These are phyloP conservation scores for Bombus difficillimus DNA, from an alignment of 1,140 invertebrate genomes.

Conservation along the genomic window DNA sequence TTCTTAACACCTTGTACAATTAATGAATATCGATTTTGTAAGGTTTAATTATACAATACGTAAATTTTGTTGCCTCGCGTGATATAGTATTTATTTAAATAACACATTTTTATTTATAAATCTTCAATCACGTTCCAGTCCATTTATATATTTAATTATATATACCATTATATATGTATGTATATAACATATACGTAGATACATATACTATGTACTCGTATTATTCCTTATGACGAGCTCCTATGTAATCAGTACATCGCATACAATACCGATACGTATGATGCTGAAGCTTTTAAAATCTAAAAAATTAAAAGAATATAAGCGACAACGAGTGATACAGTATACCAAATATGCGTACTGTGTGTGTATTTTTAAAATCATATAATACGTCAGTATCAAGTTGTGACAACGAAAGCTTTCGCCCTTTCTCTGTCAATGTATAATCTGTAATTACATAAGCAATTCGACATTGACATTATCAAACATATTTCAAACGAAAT, in stretches of 20 bases:
- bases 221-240: background rate
- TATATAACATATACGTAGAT: background rate
- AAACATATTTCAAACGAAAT: background rate
- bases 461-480: background rate
- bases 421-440: background rate
- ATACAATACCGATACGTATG: constrained; percentile 45
- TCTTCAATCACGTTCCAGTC: background rate
- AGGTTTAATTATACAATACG: background rate
- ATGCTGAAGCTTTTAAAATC: constrained; percentile 50
- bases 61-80: background rate
- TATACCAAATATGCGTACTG: background rate
- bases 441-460: background rate
- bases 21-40: background rate
- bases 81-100: background rate
- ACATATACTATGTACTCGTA: background rate
- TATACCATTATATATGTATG: background rate
- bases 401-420: background rate
- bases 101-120: background rate
- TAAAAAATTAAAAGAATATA: constrained; percentile 26
- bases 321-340: background rate
- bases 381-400: background rate
- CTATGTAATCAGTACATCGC: constrained; percentile 38
- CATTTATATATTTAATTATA: background rate
- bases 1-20: no score
- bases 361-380: background rate